Evolutionary conservation across 2,113 vertebrate species (phyloP).

Genomic region (Paramisgurnus dabryanus): DNA sequence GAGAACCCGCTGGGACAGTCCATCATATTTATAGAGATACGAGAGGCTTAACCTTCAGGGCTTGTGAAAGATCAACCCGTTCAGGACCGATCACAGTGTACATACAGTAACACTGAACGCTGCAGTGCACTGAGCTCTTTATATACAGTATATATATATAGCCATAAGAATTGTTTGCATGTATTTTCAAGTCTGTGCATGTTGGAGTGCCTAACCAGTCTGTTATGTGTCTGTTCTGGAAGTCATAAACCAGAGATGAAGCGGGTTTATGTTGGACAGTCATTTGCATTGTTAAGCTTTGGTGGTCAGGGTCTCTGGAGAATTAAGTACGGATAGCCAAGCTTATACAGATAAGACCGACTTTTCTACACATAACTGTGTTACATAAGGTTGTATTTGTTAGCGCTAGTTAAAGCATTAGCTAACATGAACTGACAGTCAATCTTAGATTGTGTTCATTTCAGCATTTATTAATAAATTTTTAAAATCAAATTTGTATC

Average conservation of each 20-base stretch:
- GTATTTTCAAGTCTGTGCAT: neutral
- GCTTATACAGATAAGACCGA: too few species aligned
- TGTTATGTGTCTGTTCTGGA: neutral
- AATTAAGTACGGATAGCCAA: too few species aligned
- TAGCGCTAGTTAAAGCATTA: too few species aligned
- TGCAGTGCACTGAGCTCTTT: neutral
- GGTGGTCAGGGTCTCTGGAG: neutral
- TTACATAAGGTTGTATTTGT: too few species aligned
- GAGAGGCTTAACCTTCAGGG: constrained; percentile 53
- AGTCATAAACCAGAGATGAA: constrained; percentile 16
- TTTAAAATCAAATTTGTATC: too few species aligned
- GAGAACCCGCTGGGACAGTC: constrained; percentile 52
- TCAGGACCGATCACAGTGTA: constrained; percentile 28
- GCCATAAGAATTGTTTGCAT: neutral
- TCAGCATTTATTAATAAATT: too few species aligned
- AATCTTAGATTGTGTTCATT: too few species aligned
- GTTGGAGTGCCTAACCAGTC: neutral
- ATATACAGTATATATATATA: constrained; percentile 1
- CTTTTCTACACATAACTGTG: too few species aligned
- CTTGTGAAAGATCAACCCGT: constrained; percentile 45
- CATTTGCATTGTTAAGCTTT: neutral
- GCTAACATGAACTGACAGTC: too few species aligned
- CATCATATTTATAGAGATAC: constrained; percentile 55
- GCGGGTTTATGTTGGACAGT: neutral
- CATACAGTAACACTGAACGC: neutral